These are phyloP conservation scores for Lamprotornis superbus DNA, from an alignment of 2,113 vertebrate genomes.

Conservation along the genomic window DNA sequence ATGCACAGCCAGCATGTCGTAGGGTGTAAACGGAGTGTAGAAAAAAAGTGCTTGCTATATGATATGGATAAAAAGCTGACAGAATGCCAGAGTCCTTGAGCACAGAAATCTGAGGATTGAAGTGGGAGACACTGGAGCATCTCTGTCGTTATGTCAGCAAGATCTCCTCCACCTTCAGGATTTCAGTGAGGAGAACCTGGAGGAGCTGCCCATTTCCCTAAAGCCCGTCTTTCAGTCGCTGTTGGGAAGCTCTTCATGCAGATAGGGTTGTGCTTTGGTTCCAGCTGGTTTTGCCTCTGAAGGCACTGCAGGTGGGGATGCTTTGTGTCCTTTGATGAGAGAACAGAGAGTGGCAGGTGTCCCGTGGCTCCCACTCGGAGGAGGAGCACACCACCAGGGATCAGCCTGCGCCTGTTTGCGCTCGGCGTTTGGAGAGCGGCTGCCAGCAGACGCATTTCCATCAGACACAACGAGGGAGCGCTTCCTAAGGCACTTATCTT, in stretches of 20 bases:
- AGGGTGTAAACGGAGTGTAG: background rate
- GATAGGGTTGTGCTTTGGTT: background rate
- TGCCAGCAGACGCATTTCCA: constrained; percentile 19
- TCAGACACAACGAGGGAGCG: background rate
- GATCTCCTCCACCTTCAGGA: background rate
- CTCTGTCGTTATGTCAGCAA: background rate
- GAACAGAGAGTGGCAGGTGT: background rate
- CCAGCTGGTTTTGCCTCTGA: background rate
- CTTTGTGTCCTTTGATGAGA: background rate
- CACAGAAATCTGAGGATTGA: background rate
- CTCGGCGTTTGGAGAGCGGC: background rate
- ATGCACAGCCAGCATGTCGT: background rate
- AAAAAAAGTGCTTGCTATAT: background rate
- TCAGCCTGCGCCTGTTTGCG: background rate
- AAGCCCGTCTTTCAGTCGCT: background rate
- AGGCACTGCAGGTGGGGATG: rapidly evolving
- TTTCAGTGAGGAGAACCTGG: background rate
- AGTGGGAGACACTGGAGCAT: background rate
- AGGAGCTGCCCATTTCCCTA: background rate
- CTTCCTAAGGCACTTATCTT: background rate
- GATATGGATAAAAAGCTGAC: background rate
- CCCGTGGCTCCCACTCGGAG: background rate
- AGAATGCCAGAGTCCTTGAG: background rate
- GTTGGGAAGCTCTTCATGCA: background rate
- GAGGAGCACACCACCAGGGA: background rate